phyloP scores from a whole-genome alignment of 2,888 invertebrate genomes.

The Cyclophora albipunctata region DNA sequence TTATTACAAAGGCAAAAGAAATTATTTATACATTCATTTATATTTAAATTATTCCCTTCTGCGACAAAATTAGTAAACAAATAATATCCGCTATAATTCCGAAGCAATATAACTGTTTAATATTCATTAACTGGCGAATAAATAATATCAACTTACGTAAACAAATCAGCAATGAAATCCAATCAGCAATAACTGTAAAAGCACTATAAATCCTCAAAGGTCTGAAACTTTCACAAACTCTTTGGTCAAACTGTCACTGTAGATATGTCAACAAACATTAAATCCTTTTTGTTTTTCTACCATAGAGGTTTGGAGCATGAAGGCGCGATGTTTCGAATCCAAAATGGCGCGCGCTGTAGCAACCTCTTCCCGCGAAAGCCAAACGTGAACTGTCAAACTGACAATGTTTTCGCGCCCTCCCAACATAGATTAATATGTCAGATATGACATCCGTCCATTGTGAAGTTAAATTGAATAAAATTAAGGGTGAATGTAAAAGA shows the following conservation, averaged over 20 bases:
- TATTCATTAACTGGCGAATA: slow-evolving; percentile 9
- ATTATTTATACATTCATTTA: too few relatives aligned
- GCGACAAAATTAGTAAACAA: too few relatives aligned
- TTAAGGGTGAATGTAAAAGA: slow-evolving; percentile 2
- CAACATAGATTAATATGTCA: slow-evolving; percentile 36
- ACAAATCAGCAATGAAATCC: slow-evolving; percentile 37
- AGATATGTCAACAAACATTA: not conserved
- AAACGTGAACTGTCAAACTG: slow-evolving; percentile 45
- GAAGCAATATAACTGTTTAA: slow-evolving; percentile 1
- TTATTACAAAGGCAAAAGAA: too few relatives aligned
- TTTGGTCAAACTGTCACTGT: not conserved
- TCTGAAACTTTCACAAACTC: not conserved
- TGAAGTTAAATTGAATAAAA: not conserved
- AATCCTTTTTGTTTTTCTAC: not conserved
- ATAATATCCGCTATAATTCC: too few relatives aligned
- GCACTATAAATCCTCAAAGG: slow-evolving; percentile 4
- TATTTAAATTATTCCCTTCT: too few relatives aligned
- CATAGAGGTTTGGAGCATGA: slow-evolving; percentile 6
- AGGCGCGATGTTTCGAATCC: slow-evolving; percentile 31
- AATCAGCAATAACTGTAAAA: slow-evolving; percentile 27
- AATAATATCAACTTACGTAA: slow-evolving; percentile 20
- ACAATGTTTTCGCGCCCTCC: slow-evolving; percentile 53
- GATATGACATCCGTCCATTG: slow-evolving; percentile 23
- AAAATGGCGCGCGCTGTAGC: slow-evolving; percentile 22
- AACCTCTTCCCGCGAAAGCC: slow-evolving; percentile 41